Evolutionary conservation across 2,797 vertebrate species (phyloP), one percentile per base, ranked within the genome.

Genomic region (Sparus aurata): DNA sequence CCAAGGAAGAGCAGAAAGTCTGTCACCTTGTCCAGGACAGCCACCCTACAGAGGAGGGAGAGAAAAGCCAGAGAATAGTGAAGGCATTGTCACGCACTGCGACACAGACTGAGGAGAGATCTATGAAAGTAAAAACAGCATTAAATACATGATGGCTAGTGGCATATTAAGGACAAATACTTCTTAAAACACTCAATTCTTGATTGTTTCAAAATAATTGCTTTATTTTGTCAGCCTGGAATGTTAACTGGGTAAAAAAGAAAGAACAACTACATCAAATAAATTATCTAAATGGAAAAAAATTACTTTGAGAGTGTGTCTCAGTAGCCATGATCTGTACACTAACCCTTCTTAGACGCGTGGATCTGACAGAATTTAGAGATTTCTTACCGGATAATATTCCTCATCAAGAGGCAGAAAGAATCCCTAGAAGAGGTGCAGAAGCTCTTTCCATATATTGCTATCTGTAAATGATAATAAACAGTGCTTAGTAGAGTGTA

Each of bases 401-500:
- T 99, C 91, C 98, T 96, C 97, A 99, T 99, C 80, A 99, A 92
- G 83, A 99, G 93, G 85, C 95, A 97, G 94, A 99, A 98, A 1
- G 98, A 97, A 3, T 99, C 96, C 89, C 91, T 97, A 59, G 98
- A 97, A 0, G 98, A 98, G 7, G 93, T 95, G 90, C 97, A 99
- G 95, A 99, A 99, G 94, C 95, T 98, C 93, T 96, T 97, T 80
- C 98, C 98, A 47, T 99, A 97, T 91, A 99, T 96, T 85, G 98
- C 98, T 90, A 99, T 97, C 98, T 99, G 92, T 79, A 87, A 89
- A 89, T 87, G 46, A 57, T 12, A 83, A 69, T 75, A 60, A 25
- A 34, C 0, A 22, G n/a, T 34, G 16, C 27, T 67, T 22, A 15
- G 18, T 45, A 49, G 27, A 45, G 13, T 5, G n/a, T 41, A 43